phyloP scores from a whole-genome alignment of 2,888 invertebrate species.

The Polymixis flavicincta region DNA sequence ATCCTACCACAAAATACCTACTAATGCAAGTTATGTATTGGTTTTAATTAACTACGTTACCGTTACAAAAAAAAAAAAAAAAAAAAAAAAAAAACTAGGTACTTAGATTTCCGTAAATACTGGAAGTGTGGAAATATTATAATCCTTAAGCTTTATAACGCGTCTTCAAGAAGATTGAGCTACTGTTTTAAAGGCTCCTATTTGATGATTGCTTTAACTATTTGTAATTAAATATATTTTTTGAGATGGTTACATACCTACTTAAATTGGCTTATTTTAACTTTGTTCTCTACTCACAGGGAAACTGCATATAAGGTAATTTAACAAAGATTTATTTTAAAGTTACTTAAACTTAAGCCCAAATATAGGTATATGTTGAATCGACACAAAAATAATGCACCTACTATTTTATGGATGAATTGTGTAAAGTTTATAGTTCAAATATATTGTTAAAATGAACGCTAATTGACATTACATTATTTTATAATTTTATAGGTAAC shows the following conservation, averaged over 20 bases:
- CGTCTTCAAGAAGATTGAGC: not conserved
- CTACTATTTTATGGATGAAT: too few species aligned
- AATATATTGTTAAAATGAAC: not conserved
- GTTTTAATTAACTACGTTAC: not conserved
- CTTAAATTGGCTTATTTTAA: not conserved
- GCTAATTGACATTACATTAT: not conserved
- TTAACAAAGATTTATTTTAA: not conserved
- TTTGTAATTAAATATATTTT: not conserved
- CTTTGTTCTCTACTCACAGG: accelerated
- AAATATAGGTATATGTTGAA: too few species aligned
- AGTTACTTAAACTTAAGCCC: too few species aligned
- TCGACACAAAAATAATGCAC: too few species aligned
- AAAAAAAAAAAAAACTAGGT: not conserved
- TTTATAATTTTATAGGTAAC: too few species aligned
- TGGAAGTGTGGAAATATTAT: conserved; percentile 4
- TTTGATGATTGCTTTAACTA: not conserved
- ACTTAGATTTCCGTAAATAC: not conserved
- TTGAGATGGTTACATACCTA: not conserved
- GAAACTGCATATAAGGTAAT: not conserved
- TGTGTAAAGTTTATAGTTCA: not conserved
- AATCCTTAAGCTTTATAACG: not conserved
- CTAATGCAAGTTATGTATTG: not conserved
- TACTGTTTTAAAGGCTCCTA: conserved; percentile 4
- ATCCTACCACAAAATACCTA: not conserved
- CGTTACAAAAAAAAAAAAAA: not conserved